These are phyloP conservation scores for Remorina albescens DNA, from an alignment of 2,797 vertebrate species.

Conservation along the genomic window DNA sequence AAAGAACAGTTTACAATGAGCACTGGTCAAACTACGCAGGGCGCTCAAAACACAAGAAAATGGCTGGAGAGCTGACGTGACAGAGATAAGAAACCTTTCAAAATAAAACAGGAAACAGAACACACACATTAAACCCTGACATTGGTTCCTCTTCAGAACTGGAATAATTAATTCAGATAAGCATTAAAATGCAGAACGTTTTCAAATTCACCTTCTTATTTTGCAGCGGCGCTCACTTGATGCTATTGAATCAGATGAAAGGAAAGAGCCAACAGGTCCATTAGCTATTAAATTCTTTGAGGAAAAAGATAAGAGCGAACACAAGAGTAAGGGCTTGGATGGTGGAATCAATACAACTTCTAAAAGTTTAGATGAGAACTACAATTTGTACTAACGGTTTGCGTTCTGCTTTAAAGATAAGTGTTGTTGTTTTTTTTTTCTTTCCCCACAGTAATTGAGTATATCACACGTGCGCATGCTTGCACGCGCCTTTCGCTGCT, in stretches of 20 bases:
- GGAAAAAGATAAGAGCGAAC: neutral
- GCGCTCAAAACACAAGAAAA: too few relatives aligned
- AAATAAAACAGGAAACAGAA: too few relatives aligned
- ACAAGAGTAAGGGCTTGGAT: neutral
- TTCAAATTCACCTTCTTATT: neutral
- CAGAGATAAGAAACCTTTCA: too few relatives aligned
- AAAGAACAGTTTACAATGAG: too few relatives aligned
- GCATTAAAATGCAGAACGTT: neutral
- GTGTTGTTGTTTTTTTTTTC: too few relatives aligned
- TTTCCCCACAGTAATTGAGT: slow-evolving; percentile 13
- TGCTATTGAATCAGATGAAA: neutral
- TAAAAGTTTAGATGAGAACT: neutral
- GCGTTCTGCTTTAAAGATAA: slow-evolving; percentile 14
- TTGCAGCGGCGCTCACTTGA: neutral
- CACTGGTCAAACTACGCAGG: too few relatives aligned
- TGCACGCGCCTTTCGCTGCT: slow-evolving; percentile 39
- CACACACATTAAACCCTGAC: too few relatives aligned
- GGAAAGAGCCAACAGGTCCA: neutral
- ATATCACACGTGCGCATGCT: slow-evolving; percentile 42
- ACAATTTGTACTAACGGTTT: slow-evolving; percentile 19
- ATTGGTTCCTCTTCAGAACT: slow-evolving; percentile 21
- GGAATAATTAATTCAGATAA: neutral
- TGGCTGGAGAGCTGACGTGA: too few relatives aligned
- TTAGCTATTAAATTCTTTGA: neutral
- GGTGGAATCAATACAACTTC: neutral